Evolutionary conservation across 1,140 invertebrate species (phyloP), one percentile per base, ranked within the genome.

Genomic region (Stegodyphus mimosarum): DNA sequence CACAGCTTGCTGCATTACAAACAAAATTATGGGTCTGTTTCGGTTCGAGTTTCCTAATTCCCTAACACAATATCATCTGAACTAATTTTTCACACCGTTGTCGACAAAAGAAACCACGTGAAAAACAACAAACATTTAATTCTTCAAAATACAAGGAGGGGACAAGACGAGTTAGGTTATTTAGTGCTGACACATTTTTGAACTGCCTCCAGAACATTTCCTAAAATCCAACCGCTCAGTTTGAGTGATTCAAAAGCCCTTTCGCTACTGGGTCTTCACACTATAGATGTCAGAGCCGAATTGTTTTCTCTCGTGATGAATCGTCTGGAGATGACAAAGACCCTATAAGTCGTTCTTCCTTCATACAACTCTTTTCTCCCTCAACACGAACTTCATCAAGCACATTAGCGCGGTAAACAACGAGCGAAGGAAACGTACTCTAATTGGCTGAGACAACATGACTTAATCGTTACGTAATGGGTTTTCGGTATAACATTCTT

Each of bases 201-300:
- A 67, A 67, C 17, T n/a, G 64, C 17, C n/a, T 67, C 64, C 64
- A 67, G 17, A 17, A 67, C 64, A 67, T 67, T 67, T 67, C 64
- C 17, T 7, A 67, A 67, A 67, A 67, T 67, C 64, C 64, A 67
- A 7, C 64, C 11, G n/a, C 64, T 67, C 64, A 17, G 7, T 67
- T n/a, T 67, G 64, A 17, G 64, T 13, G 64, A 67, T 67, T 67
- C 17, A 17, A 7, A 17, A n/a, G 11, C 64, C 17, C n/a, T 67
- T 67, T 67, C n/a, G 64, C 64, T n/a, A 67, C 64, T 67, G 64
- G 2, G 9, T 15, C 17, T 67, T 67, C 64, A 67, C 64, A 67
- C 64, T 67, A 17, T n/a, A 7, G 10, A 67, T 67, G 64, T n/a
- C 55, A 60, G 55, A 15, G 15, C 1, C 17, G 64, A 67, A 67